Evolutionary conservation across 1,140 invertebrate genomes (phyloP).

Genomic region (Parapsyche elsis): DNA sequence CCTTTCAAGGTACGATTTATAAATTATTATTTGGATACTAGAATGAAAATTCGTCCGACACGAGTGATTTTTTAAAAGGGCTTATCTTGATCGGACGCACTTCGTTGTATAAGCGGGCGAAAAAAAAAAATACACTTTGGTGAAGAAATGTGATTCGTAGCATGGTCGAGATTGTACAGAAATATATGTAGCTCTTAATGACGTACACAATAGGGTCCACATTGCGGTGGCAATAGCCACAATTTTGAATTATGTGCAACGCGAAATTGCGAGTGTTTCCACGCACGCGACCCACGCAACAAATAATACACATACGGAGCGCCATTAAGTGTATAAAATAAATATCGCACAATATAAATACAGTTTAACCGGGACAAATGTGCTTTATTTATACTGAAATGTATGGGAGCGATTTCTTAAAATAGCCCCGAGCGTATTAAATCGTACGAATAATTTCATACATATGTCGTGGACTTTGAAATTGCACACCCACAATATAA

Average conservation of each 20-base stretch:
- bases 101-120: neutral
- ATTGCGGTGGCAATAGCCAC: constrained; percentile 22
- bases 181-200: constrained; percentile 1
- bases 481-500: no score
- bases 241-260: constrained; percentile 33
- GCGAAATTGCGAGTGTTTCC: constrained; percentile 12
- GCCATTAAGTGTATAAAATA: neutral
- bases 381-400: neutral
- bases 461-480: no score
- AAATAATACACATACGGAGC: neutral
- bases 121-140: neutral
- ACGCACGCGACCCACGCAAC: constrained; percentile 3
- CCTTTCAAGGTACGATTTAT: neutral
- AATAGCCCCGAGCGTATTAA: neutral
- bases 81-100: neutral
- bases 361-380: neutral
- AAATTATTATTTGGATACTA: constrained; percentile 1
- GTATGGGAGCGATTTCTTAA: neutral
- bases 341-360: no score
- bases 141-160: neutral
- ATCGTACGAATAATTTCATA: no score
- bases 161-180: neutral
- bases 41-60: neutral
- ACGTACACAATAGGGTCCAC: neutral
- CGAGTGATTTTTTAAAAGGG: neutral